Conservation (phyloP, 2,888 invertebrate species). For the Periphyllus acericola region DNA sequence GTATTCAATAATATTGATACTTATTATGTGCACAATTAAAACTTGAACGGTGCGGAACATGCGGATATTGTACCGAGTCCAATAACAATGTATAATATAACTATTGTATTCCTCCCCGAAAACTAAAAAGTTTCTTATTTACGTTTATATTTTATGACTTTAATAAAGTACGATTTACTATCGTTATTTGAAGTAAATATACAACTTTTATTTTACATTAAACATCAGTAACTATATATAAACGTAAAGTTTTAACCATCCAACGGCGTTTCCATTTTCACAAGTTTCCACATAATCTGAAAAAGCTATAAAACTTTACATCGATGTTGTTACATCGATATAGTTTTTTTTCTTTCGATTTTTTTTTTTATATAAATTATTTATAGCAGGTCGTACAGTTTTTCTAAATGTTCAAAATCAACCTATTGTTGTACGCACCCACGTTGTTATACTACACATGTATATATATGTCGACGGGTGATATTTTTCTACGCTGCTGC, state of each 20-base stretch:
- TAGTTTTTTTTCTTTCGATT: not conserved
- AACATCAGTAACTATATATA: slow-evolving; percentile 51
- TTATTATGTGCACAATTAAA: slow-evolving; percentile 9
- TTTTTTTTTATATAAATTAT: slow-evolving; percentile 42
- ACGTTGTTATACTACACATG: not conserved
- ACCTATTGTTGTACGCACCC: slow-evolving; percentile 16
- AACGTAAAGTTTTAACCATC: slow-evolving; percentile 57
- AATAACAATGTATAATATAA: slow-evolving; percentile 12
- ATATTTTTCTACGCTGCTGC: not conserved
- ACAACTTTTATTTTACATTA: slow-evolving; percentile 60
- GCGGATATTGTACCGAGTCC: slow-evolving; percentile 17
- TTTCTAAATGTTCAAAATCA: slow-evolving; percentile 46
- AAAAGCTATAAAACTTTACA: slow-evolving; percentile 57
- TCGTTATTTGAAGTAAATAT: slow-evolving; percentile 55
- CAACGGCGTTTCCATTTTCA: slow-evolving; percentile 49
- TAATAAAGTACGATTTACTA: slow-evolving; percentile 58
- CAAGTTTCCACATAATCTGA: slow-evolving; percentile 59
- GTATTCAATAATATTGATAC: not conserved
- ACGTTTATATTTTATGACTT: slow-evolving; percentile 57
- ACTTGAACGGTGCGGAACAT: slow-evolving; percentile 12
- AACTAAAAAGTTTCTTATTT: slow-evolving; percentile 57
- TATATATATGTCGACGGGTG: not conserved
- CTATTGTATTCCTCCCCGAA: slow-evolving; percentile 24
- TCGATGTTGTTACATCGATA: slow-evolving; percentile 56
- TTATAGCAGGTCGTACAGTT: slow-evolving; percentile 33